A percentile compares a stretch with the other conserved stretches of the same genome.
phyloP scores from a whole-genome alignment of 2,113 vertebrate species.

The Steatornis caripensis region DNA sequence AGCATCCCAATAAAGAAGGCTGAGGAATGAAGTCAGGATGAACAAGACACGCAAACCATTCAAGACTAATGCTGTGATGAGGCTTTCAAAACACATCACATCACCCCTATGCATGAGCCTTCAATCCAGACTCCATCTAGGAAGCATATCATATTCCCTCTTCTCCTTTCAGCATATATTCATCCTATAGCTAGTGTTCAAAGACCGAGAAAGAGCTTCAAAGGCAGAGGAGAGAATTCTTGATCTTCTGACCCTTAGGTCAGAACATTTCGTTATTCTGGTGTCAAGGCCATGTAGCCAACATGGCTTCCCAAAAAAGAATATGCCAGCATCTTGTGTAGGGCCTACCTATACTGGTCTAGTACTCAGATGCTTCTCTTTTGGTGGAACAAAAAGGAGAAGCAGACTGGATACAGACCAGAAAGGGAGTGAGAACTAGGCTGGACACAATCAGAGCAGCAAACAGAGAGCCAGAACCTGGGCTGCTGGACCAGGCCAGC shows the following conservation, averaged over 20 bases:
- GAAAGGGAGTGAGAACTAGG: neutral
- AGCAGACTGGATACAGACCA: neutral
- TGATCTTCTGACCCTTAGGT: neutral
- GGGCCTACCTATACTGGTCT: neutral
- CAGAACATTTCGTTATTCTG: neutral
- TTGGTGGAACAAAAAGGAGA: neutral
- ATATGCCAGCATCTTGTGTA: neutral
- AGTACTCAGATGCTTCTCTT: neutral
- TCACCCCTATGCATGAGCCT: neutral
- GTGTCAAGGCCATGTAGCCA: neutral
- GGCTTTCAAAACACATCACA: neutral
- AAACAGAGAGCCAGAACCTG: neutral
- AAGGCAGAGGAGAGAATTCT: neutral
- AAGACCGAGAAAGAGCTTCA: neutral
- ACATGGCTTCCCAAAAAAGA: neutral
- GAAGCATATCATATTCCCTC: neutral
- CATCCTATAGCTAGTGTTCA: neutral
- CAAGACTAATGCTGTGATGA: neutral
- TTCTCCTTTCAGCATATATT: neutral
- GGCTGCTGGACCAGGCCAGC: neutral
- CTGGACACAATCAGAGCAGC: neutral
- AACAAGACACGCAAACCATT: neutral
- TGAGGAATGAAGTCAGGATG: neutral
- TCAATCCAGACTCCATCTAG: neutral
- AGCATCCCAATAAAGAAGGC: constrained; percentile 76